Base-by-base conservation (phyloP, 1,140 invertebrate genomes). In the Procambarus virginalis region DNA sequence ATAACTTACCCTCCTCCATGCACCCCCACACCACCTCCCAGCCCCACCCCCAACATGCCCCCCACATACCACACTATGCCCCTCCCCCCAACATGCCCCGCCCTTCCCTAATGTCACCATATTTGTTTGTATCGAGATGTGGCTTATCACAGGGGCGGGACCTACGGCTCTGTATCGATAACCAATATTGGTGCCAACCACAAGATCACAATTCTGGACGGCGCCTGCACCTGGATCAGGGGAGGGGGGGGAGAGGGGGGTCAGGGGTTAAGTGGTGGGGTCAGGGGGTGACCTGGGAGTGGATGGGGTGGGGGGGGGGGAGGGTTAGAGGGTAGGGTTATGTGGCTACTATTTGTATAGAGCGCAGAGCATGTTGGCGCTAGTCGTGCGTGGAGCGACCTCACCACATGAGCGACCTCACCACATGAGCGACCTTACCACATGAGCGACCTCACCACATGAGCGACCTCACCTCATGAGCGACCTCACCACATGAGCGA, bases 51-150 rank as follows among this genome's bases (percentile, higher is more conserved):
- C 2, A 45, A 10, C 17, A 45, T 49, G 2, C 77, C 77, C 22
- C 48, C 46, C 12, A 17, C 48, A 79, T 48, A 10, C 49, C 46
- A 2, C 49, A 0, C 49, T 51, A 8, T 6, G 17, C 48, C 77
- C 10, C 45, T 3, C 10, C 2, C 10, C 2, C 49, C 51, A 8
- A 55, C 51, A 5, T 55, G 51, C 51, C 5, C 46, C 34, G 0
- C 34, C 34, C 76, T 78, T 3, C 22, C 76, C 51, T 78, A 78
- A 78, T 49, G 51, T 49, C 76, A 49, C 76, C 76, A 78, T 78
- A 78, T 78, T 78, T 78, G 76, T 78, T 78, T 45, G 76, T 78
- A 78, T 78, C 76, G 76, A 78, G 76, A 49, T 6, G 22, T 49
- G 6, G 76, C 76, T 78, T 78, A 78, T 78, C 76, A 78, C 76